Evolutionary conservation across 1,140 invertebrate genomes (phyloP), one percentile per base, ranked within the genome.

Genomic region (Lordiphosa collinella): DNA sequence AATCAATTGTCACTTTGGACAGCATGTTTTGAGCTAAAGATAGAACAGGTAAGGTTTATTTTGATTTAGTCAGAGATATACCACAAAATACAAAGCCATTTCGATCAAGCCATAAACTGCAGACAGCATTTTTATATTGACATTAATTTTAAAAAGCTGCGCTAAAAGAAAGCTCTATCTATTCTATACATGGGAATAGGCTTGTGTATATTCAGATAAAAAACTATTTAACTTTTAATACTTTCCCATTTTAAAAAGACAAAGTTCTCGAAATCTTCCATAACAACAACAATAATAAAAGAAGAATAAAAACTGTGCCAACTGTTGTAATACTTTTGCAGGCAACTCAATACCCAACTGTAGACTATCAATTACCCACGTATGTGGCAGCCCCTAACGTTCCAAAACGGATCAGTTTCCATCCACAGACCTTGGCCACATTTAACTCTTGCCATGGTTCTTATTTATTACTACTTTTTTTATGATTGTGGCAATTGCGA

Each of bases 1-100:
- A 75, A 80, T 80, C 75, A 80, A 76, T 82, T 80, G 75, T 80
- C 75, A 80, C 66, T 59, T 82, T 82, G 65, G 75, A 80, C 75
- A 76, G 54, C 71, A 56, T 80, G 70, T 80, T 82, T 82, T 80
- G 75, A 80, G 71, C 75, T 34, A 29, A 8, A 8, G 25, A 8
- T 7, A 8, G 25, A 29, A 29, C 25, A 29, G 25, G 25, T 29
- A 8, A 29, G 8, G 8, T 29, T 29, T 29, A 29, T 29, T 29
- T 29, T 8, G 25, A 7, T 29, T 29, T 29, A 1, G 25, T 7
- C 25, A 8, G 1, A 29, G 25, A 29, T 29, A 29, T 29, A 29
- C 18, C 8, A 29, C 5, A 8, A 29, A 7, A 29, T 29, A 8
- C 25, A 8, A 8, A 29, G 25, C 7, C 1, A 29, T 29, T 29